Conservation (phyloP, 2,113 vertebrate genomes). For the Albula glossodonta region DNA sequence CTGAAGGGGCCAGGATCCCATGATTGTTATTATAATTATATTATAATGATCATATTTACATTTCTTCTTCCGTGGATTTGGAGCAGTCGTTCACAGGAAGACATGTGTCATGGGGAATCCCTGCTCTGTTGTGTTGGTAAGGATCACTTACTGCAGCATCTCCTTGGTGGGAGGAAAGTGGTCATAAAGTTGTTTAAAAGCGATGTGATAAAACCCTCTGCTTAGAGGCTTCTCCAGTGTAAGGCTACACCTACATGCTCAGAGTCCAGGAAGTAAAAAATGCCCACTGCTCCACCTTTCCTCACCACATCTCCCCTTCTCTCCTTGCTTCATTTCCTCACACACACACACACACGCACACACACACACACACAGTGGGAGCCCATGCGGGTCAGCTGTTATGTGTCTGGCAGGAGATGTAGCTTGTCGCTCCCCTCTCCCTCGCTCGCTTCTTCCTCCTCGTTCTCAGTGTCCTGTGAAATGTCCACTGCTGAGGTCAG, state of each 20-base stretch:
- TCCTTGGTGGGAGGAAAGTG: conserved; percentile 13
- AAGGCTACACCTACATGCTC: neutral
- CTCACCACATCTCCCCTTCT: too few species aligned
- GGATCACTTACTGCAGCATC: conserved; percentile 9
- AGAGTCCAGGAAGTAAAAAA: neutral
- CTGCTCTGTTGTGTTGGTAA: conserved; percentile 17
- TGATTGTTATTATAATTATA: conserved; percentile 43
- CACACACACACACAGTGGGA: neutral
- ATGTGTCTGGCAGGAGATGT: conserved; percentile 53
- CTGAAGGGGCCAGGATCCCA: conserved; percentile 63
- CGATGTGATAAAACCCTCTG: too few species aligned
- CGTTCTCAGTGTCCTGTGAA: neutral
- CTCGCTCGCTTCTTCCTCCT: conserved; percentile 46
- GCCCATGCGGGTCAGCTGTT: conserved; percentile 55
- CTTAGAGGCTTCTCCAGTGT: too few species aligned
- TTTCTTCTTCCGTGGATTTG: conserved; percentile 40
- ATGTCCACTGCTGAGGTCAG: conserved; percentile 24
- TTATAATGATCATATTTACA: conserved; percentile 28
- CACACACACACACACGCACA: neutral
- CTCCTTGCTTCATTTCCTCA: too few species aligned
- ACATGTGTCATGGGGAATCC: conserved; percentile 56
- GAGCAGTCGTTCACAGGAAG: conserved; percentile 62
- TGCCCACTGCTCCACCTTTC: too few species aligned
- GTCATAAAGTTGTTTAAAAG: neutral
- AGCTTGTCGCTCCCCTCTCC: conserved; percentile 47